These are phyloP conservation scores for Aptenodytes forsteri DNA, from an alignment of 2,113 vertebrate species.

Conservation along the genomic window DNA sequence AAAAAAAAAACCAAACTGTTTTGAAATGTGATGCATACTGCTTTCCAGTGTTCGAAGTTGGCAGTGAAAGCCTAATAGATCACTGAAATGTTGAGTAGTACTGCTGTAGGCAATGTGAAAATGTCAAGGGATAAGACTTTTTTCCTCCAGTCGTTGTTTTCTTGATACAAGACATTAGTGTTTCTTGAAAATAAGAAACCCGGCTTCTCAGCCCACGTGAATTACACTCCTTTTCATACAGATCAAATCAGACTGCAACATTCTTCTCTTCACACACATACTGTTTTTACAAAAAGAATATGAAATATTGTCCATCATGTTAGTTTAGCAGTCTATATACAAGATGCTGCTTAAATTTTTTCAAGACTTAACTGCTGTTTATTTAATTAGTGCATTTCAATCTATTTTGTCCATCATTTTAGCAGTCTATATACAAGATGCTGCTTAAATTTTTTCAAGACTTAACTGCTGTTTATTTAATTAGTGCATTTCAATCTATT, in stretches of 20 bases:
- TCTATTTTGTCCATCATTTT: background rate
- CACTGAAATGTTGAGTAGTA: background rate
- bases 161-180: background rate
- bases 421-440: background rate
- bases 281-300: background rate
- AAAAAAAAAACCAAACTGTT: background rate
- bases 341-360: background rate
- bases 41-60: background rate
- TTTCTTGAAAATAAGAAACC: background rate
- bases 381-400: background rate
- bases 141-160: background rate
- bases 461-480: background rate
- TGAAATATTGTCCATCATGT: background rate
- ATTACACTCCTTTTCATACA: background rate
- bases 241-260: background rate
- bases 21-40: background rate
- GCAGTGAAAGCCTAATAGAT: background rate
- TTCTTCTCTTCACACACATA: background rate
- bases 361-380: background rate
- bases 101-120: background rate
- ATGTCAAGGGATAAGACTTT: background rate
- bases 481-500: background rate
- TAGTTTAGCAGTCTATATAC: background rate
- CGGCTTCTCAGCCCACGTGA: background rate
- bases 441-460: background rate